phyloP scores from a whole-genome alignment of 2,888 invertebrate genomes.

The Lumbricus terrestris region DNA sequence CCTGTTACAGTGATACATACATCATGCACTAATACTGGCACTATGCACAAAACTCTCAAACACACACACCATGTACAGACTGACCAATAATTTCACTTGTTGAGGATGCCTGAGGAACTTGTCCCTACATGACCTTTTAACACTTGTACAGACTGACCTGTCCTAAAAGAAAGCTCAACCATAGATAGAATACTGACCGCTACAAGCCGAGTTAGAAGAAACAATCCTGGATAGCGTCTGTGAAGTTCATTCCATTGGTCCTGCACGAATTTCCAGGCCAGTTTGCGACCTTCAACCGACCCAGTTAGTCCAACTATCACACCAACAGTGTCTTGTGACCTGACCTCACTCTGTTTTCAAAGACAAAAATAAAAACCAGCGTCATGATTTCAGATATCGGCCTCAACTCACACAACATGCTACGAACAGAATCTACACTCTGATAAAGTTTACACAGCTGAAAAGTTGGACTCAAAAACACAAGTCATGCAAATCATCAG shows the following conservation, averaged over 20 bases:
- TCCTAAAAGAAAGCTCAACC: not conserved
- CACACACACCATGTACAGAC: not conserved
- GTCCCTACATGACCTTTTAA: not conserved
- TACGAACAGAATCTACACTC: not conserved
- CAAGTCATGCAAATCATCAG: not conserved
- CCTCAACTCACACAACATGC: not conserved
- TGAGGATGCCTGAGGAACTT: not conserved
- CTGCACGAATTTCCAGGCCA: slow-evolving; percentile 88
- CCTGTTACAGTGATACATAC: too few species aligned
- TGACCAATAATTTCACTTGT: not conserved
- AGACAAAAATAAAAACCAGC: not conserved
- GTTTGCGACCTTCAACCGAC: slow-evolving; percentile 76
- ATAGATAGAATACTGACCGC: slow-evolving; percentile 62
- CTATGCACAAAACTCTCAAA: not conserved
- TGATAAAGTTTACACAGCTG: not conserved
- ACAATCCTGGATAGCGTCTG: slow-evolving; percentile 77
- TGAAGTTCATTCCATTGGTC: slow-evolving; percentile 76
- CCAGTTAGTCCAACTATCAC: slow-evolving; percentile 83
- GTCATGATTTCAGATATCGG: not conserved
- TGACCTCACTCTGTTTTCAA: slow-evolving; percentile 76
- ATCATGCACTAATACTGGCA: too few species aligned
- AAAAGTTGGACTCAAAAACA: not conserved
- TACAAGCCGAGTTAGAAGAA: slow-evolving; percentile 76
- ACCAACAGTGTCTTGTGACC: slow-evolving; percentile 86
- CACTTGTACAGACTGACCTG: too few species aligned